A percentile compares a stretch with the other conserved stretches of the same genome.
Conservation (phyloP, 2,797 vertebrate genomes). For the Gymnothorax reevesii region DNA sequence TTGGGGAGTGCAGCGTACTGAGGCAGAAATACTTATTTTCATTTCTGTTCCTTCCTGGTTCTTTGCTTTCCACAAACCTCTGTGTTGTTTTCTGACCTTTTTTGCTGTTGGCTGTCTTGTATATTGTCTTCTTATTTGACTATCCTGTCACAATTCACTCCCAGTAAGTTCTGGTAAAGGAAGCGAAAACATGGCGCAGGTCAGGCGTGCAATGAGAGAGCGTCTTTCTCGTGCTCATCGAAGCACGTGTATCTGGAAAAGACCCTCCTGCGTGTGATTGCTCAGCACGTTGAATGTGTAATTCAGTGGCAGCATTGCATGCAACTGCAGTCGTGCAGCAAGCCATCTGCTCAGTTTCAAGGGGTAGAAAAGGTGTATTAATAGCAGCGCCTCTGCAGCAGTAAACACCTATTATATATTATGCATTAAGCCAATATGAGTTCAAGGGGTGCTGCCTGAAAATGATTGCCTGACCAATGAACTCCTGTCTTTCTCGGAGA, state of each 20-base stretch:
- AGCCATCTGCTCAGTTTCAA: background rate
- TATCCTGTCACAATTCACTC: background rate
- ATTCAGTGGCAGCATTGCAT: background rate
- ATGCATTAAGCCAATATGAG: background rate
- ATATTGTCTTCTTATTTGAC: background rate
- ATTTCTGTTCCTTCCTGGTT: background rate
- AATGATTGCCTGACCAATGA: background rate
- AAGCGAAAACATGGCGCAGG: background rate
- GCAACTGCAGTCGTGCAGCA: background rate
- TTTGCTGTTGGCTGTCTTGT: background rate
- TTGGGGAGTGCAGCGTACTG: background rate
- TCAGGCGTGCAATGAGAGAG: background rate
- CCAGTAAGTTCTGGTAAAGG: background rate
- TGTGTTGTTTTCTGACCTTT: background rate
- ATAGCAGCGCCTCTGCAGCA: background rate
- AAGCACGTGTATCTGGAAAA: background rate
- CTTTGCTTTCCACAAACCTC: background rate
- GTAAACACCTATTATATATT: slow-evolving; percentile 5
- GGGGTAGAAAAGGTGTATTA: background rate
- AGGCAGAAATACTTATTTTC: too few species aligned
- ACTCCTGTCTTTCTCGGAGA: background rate
- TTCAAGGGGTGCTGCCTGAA: background rate
- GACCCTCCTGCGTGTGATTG: background rate
- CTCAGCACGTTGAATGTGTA: background rate
- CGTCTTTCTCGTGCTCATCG: background rate